Evolutionary conservation across 2,113 vertebrate species (phyloP), one percentile per base, ranked within the genome.

Genomic region (Microtus ochrogaster): DNA sequence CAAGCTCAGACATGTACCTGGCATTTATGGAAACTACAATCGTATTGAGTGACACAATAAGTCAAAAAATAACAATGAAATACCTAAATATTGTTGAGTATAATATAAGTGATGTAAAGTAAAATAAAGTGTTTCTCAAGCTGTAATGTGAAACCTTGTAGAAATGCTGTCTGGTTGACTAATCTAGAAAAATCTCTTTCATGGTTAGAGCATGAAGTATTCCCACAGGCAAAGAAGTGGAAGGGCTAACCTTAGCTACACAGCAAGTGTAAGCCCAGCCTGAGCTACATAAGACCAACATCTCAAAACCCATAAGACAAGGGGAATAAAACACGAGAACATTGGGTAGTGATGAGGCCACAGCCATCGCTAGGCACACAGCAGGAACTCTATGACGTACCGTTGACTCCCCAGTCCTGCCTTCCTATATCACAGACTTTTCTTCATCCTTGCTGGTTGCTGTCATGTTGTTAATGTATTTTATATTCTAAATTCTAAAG

Each of bases 1-100:
- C 68, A 91, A 73, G 49, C 77, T 95, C 44, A 95, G 90, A 87
- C 24, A 83, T 86, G 86, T n/a, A 6, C 7, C 19, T 70, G 63
- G 13, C 9, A 17, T 63, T 39, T 72, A 26, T 61, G 72, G 28
- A 85, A 85, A 8, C 33, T 61, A 52, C 1, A 77, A 1, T 83
- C 21, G 87, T 86, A 5, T 63, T 92, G 52, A 58, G 58, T 28
- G 30, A 94, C 10, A 72, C 19, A 61, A 82, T 28, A 70, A 61
- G 85, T 49, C 36, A 17, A 47, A 81, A 94, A 76, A 61, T 28
- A 58, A 47, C 21, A 28, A 68, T 65, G 30, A 79, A 66, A 74
- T 66, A 79, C 55, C 24, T 47, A 14, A 4, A 85, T 44, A 92
- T 5, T 92, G 12, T 47, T 9, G 39, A 74, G 76, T 85, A 26